Base-by-base conservation (phyloP, 2,888 invertebrate genomes). In the Orgyia antiqua region DNA sequence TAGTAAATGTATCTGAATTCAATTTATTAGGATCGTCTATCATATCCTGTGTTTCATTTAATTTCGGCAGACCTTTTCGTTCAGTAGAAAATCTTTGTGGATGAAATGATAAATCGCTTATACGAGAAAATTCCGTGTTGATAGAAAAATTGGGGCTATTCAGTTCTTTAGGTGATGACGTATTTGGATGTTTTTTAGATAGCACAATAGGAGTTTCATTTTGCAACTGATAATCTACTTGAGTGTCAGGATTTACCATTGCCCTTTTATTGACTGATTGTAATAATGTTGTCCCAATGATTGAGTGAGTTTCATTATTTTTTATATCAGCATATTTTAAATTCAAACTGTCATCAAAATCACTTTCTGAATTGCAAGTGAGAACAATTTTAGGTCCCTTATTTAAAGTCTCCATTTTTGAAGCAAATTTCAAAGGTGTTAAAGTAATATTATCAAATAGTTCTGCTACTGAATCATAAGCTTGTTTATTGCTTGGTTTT, bases 1-100 rank as follows among this genome's bases (percentile, higher is more conserved):
- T 88, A 4, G 86, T 84, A 39, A 75, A 89, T 1, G 88, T 89
- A 44, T 88, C 87, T 1, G 83, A 79, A 52, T 77, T 80, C 6
- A 79, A 45, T 62, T 77, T 84, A 2, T 64, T 53, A 23, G 45
- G 32, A 11, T 78, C 73, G 25, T 79, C 76, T 24, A 69, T 53
- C 10, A 78, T 39, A 29, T 79, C 77, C 27, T 79, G 71, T 4
- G 71, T 71, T 25, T 82, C 79, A 33, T 67, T 68, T 1, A 66
- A 27, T 61, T 67, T 77, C 0, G 68, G 66, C 13, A 75, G 48
- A 7, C 65, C 52, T 62, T 87, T 87, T 36, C 67, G 68, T 49
- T 87, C 87, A 1, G 87, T 87, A 0, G 87, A 87, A 53, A 73
- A 80, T 42, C 78, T 67, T 58, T 67, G 79, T 1, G 86, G 84